Evolutionary conservation across 2,888 invertebrate species (phyloP), one percentile per base, ranked within the genome.

Genomic region (Lydus trimaculatus): DNA sequence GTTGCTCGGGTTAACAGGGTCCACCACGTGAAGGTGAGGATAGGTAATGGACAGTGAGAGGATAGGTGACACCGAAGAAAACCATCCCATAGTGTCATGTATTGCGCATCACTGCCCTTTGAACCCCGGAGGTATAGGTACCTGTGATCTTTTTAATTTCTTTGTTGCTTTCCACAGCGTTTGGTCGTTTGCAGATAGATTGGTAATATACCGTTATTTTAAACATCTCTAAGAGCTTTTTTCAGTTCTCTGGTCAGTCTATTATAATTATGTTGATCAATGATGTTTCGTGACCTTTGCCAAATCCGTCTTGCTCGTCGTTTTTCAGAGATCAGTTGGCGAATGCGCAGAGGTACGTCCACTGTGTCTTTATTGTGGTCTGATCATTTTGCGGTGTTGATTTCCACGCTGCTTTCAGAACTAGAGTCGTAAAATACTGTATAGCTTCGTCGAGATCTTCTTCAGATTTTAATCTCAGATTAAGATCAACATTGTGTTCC

Each of bases 171-270:
- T 62, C 62, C 62, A 62, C n/a, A 62, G 15, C 0, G 9, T 62
- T 1, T 62, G 62, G 15, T 62, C 36, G 28, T 17, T 62, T 62
- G 62, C 62, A 5, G 36, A 23, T 17, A 62, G 23, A 20, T 39
- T 62, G n/a, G 39, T 13, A 5, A 60, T 36, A 48, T 6, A 48
- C 2, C 17, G 20, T 20, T 48, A 17, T 48, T 48, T 20, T 17
- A 17, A 0, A 20, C 20, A 11, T 48, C 61, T 2, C 2, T 36
- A n/a, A 61, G 25, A 2, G 61, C 33, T 39, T 25, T 33, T 48
- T 65, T 66, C n/a, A 64, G 9, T 43, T 48, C 31, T 31, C 39
- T 64, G 36, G 4, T 25, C 17, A 52, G n/a, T 67, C 63, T 59
- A 36, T 39, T 31, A 61, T 39, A 66, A 20, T 2, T 63, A 60